Evolutionary conservation across 92 coral and sea anemone species (phyloP).

Genomic region (Plumapathes pennacea): DNA sequence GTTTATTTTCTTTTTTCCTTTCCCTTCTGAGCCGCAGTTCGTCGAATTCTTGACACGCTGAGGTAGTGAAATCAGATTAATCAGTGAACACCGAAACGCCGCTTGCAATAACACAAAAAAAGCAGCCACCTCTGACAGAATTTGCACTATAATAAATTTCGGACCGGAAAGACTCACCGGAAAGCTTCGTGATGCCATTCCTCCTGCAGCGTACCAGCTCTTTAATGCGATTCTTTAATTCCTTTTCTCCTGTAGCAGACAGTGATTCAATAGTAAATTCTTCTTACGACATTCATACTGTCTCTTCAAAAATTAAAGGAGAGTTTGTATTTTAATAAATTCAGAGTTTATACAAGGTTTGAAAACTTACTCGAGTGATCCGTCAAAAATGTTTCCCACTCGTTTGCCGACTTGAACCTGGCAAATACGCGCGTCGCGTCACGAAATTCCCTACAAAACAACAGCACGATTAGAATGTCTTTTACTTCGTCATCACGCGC

Average conservation of each 20-base stretch:
- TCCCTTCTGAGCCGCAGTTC: slow-evolving; percentile 89
- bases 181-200: slow-evolving; percentile 87
- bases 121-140: too few species aligned
- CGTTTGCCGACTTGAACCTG: slow-evolving; percentile 75
- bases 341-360: neutral
- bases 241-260: slow-evolving; percentile 76
- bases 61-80: too few species aligned
- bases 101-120: too few species aligned
- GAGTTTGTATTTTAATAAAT: neutral
- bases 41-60: slow-evolving; percentile 94
- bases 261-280: neutral
- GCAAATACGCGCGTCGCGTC: slow-evolving; percentile 94
- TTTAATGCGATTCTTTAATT: slow-evolving; percentile 75
- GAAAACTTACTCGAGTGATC: slow-evolving; percentile 71
- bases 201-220: slow-evolving; percentile 83
- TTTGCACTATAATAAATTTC: too few species aligned
- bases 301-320: neutral
- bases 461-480: neutral
- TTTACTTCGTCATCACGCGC: neutral
- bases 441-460: slow-evolving; percentile 77
- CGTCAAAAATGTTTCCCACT: slow-evolving; percentile 94
- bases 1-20: slow-evolving; percentile 89
- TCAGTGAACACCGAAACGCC: too few species aligned
- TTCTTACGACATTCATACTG: neutral
- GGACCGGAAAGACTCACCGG: too few species aligned